phyloP scores from a whole-genome alignment of 2,797 vertebrate species.

The Bradypus variegatus region DNA sequence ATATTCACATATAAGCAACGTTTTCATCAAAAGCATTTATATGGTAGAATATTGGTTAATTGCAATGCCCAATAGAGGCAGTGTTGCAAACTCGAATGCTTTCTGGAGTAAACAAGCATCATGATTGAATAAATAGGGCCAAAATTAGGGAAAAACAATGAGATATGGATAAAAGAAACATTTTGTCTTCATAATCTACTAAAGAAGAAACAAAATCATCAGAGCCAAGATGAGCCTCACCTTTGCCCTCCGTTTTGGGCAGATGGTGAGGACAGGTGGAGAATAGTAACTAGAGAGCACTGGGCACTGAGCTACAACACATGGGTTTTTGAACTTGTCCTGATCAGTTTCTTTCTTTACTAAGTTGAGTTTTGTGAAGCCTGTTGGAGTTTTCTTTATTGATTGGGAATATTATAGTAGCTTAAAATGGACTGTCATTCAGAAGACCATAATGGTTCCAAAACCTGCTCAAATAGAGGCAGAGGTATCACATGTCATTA shows the following conservation, averaged over 20 bases:
- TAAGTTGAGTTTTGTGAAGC: background rate
- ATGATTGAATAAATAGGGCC: background rate
- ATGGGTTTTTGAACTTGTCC: background rate
- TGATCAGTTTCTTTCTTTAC: background rate
- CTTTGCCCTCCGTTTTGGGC: background rate
- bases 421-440: background rate
- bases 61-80: background rate
- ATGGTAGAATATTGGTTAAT: background rate
- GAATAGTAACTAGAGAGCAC: too few species aligned
- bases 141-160: background rate
- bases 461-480: background rate
- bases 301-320: too few species aligned
- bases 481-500: rapidly evolving
- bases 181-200: background rate
- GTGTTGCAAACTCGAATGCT: background rate
- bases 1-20: background rate
- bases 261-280: rapidly evolving
- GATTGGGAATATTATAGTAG: background rate
- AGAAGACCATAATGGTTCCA: background rate
- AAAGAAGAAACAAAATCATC: background rate
- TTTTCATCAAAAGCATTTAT: background rate
- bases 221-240: background rate
- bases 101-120: background rate
- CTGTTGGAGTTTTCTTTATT: background rate
- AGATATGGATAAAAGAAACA: background rate